Conservation (phyloP, 2,797 vertebrate genomes). For the Garrulus glandarius region DNA sequence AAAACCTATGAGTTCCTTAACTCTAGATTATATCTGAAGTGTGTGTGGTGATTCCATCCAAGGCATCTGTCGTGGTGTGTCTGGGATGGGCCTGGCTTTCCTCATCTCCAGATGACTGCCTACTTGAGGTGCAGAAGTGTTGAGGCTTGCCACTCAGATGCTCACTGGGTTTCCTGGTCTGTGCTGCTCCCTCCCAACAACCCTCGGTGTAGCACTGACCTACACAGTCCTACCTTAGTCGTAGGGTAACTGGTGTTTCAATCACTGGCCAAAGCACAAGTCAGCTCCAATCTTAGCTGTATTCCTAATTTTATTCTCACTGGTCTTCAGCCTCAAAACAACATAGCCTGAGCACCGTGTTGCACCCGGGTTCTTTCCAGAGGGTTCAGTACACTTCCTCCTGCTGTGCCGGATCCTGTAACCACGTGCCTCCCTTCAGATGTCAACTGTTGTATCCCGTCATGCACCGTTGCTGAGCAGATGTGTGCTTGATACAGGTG, state of each 20-base stretch:
- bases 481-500: slow-evolving; percentile 60
- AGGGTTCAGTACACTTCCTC: not conserved
- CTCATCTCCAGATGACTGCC: not conserved
- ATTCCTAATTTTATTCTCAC: not conserved
- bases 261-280: not conserved
- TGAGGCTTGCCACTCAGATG: not conserved
- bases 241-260: not conserved
- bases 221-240: not conserved
- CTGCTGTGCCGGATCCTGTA: slow-evolving; percentile 8
- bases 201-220: rapidly evolving
- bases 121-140: not conserved
- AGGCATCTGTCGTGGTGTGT: not conserved
- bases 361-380: not conserved
- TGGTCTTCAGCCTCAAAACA: not conserved
- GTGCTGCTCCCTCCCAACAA: not conserved
- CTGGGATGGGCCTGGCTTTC: not conserved
- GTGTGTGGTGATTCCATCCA: not conserved
- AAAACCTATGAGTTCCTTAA: not conserved
- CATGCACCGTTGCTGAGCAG: slow-evolving; percentile 58
- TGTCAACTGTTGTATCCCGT: slow-evolving; percentile 28
- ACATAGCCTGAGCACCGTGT: not conserved
- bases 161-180: not conserved
- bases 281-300: not conserved
- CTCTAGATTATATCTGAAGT: not conserved
- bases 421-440: slow-evolving; percentile 44